phyloP scores from a whole-genome alignment of 2,113 vertebrate genomes.

The Junco hyemalis region DNA sequence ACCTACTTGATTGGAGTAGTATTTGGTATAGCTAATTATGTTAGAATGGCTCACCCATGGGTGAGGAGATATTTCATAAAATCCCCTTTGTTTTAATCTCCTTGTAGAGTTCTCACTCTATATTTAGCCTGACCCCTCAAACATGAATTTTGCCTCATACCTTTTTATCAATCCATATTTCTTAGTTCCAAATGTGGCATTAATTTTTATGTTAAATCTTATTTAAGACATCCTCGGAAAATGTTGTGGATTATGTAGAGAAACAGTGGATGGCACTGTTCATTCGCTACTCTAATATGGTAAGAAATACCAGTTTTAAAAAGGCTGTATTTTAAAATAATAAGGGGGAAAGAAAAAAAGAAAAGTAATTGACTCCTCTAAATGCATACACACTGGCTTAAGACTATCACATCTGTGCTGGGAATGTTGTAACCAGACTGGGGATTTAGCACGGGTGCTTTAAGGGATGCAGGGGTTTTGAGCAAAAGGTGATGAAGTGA shows the following conservation, averaged over 20 bases:
- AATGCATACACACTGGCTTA: conserved; percentile 26
- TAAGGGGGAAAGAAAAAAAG: background rate
- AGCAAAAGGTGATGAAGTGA: conserved; percentile 51
- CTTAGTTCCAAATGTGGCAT: background rate
- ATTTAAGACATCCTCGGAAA: background rate
- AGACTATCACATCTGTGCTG: conserved; percentile 51
- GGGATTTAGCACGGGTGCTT: background rate
- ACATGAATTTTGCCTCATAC: background rate
- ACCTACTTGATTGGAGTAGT: background rate
- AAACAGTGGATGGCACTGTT: conserved; percentile 71
- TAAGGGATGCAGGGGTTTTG: conserved; percentile 5
- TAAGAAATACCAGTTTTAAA: conserved; percentile 6
- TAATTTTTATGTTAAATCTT: background rate
- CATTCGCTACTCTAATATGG: conserved; percentile 16
- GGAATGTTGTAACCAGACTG: conserved; percentile 11
- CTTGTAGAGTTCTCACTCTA: background rate
- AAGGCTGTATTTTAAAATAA: conserved; percentile 40
- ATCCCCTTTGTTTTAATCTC: background rate
- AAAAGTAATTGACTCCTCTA: conserved; percentile 33
- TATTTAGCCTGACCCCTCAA: background rate
- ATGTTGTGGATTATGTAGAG: conserved; percentile 34
- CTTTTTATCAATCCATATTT: background rate
- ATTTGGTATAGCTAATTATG: background rate
- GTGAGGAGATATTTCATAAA: background rate
- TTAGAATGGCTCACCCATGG: background rate